phyloP scores from a whole-genome alignment of 2,113 vertebrate genomes.

The Labeo rohita region DNA sequence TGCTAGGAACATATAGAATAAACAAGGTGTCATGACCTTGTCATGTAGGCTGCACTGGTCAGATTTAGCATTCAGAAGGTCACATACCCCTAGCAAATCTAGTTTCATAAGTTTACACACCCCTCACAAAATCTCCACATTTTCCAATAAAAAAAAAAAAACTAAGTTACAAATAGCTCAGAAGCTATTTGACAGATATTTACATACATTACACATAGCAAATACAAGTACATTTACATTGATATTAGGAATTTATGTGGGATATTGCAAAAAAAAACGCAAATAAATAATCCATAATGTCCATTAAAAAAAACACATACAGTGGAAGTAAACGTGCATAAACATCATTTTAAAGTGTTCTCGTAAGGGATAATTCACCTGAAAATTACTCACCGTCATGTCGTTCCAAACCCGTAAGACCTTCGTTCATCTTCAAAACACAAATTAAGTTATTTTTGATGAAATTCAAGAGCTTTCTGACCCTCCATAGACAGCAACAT shows the following conservation, averaged over 20 bases:
- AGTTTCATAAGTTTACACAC: too few relatives aligned
- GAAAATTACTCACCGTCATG: too few relatives aligned
- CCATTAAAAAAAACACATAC: background rate
- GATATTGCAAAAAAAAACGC: background rate
- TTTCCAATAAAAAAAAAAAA: too few relatives aligned
- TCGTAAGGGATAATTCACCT: too few relatives aligned
- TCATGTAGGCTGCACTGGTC: background rate
- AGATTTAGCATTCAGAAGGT: background rate
- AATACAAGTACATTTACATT: background rate
- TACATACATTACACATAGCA: background rate
- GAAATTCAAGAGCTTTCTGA: too few relatives aligned
- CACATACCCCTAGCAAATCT: background rate
- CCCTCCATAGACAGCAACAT: too few relatives aligned
- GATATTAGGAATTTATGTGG: background rate
- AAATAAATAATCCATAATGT: background rate
- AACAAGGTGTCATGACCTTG: slow-evolving; percentile 25
- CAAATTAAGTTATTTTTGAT: too few relatives aligned
- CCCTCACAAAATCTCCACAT: background rate
- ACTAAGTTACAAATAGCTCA: too few relatives aligned
- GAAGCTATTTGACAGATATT: background rate
- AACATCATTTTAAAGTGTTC: too few relatives aligned
- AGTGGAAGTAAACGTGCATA: background rate
- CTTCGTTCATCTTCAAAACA: too few relatives aligned
- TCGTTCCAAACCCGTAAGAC: too few relatives aligned
- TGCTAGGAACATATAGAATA: background rate